phyloP scores from a whole-genome alignment of 2,797 vertebrate genomes.

The Sebastes glaucus region DNA sequence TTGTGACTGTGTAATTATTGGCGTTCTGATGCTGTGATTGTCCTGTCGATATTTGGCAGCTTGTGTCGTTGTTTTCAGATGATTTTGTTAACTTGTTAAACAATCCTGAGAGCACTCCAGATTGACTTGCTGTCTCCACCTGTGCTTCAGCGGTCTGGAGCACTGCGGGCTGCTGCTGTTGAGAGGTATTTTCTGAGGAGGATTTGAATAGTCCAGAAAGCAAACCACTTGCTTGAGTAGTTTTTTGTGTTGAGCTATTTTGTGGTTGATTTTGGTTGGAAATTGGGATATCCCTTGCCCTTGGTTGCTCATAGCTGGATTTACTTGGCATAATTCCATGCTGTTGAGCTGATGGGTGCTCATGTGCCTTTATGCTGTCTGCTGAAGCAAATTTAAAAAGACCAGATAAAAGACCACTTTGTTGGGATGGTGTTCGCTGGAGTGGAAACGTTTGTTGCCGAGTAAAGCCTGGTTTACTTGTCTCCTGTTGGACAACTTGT shows the following conservation, averaged over 20 bases:
- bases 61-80: constrained; percentile 60
- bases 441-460: constrained; percentile 72
- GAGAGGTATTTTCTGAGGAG: constrained; percentile 66
- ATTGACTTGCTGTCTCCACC: constrained; percentile 47
- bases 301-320: constrained; percentile 55
- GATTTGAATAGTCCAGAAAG: constrained; percentile 82
- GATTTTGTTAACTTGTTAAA: constrained; percentile 78
- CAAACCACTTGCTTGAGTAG: constrained; percentile 64
- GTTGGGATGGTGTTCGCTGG: constrained; percentile 60
- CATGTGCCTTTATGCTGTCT: constrained; percentile 72
- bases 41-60: constrained; percentile 36
- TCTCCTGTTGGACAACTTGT: constrained; percentile 50
- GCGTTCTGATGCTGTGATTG: constrained; percentile 46
- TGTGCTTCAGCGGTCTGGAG: constrained; percentile 38
- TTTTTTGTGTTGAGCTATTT: constrained; percentile 52
- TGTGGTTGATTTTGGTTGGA: constrained; percentile 43
- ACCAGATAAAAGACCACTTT: constrained; percentile 75
- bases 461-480: constrained; percentile 50
- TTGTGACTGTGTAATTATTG: constrained; percentile 2
- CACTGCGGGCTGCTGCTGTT: constrained; percentile 38
- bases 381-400: constrained; percentile 85
- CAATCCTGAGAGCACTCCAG: constrained; percentile 75
- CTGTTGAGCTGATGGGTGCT: constrained; percentile 46
- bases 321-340: constrained; percentile 46
- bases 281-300: constrained; percentile 6